Conservation (phyloP, 2,888 invertebrate species). For the Acronicta psi region DNA sequence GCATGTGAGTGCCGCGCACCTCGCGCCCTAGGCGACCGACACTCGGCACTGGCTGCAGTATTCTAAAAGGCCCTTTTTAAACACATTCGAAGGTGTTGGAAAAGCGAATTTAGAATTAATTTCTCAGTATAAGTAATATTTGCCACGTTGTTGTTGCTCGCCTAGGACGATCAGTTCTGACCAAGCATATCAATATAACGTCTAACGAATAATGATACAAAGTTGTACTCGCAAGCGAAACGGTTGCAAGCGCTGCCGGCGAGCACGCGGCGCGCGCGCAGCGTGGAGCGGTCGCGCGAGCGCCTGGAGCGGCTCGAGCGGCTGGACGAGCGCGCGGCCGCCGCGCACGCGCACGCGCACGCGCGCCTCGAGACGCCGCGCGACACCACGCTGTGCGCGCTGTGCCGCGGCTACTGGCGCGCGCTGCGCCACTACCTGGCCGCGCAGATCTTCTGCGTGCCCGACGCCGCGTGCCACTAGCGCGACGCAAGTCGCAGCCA, state of each 20-base stretch:
- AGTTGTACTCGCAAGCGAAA: conserved; percentile 78
- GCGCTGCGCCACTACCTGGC: conserved; percentile 66
- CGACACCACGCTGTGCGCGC: conserved; percentile 65
- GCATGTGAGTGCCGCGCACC: conserved; percentile 61
- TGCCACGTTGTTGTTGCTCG: background rate
- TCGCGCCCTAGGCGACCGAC: background rate
- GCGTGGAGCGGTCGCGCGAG: conserved; percentile 15
- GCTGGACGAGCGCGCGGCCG: conserved; percentile 68
- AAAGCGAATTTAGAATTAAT: too few species aligned
- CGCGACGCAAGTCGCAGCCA: too few species aligned
- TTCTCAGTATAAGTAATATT: too few species aligned
- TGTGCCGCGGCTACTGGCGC: conserved; percentile 77
- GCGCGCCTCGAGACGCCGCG: conserved; percentile 14
- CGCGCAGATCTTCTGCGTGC: conserved; percentile 55
- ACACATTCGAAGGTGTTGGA: too few species aligned
- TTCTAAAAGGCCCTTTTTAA: too few species aligned
- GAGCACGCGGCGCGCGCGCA: conserved; percentile 46
- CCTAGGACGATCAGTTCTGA: background rate
- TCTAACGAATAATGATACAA: conserved; percentile 23
- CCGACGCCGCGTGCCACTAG: conserved; percentile 27
- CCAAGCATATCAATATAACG: background rate
- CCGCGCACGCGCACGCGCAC: conserved; percentile 10
- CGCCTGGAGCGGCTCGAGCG: conserved; percentile 9
- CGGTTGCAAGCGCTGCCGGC: conserved; percentile 61
- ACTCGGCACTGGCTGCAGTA: background rate